Evolutionary conservation across 53 echinoderm and acorn worm genomes (phyloP), one percentile per base, ranked within the genome.

Genomic region (Holothuria scabra): DNA sequence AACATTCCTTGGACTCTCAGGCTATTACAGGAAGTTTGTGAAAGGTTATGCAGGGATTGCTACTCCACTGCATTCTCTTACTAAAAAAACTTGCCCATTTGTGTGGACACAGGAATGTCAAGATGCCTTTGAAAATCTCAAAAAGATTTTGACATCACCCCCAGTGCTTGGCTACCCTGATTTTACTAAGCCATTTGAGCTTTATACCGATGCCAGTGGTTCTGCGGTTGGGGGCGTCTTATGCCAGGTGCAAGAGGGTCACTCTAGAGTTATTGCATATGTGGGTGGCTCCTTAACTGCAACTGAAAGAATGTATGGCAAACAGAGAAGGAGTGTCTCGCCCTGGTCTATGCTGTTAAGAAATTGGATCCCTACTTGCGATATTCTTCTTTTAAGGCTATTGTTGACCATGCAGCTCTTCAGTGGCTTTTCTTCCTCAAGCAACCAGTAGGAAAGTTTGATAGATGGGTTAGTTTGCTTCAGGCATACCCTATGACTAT

Each of bases 281-380:
- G 58, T 66, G 23, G 86, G 80, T 23, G 66, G 56, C 18, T 86
- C 66, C 31, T 63, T 86, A 28, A 79, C 28, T 46, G 29, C 3
- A 76, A 13, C 46, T 28, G 64, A 85, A 62, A 59, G 64, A 41
- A 85, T 76, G 41, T 85, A 76, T 32, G 66, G 86, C 25, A 86
- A 30, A 75, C 86, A 46, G 86, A n/a, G n/a, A n/a, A 86, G 26
- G 80, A 86, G 46, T 86, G 86, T 63, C 41, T 86, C 21, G 80
- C 80, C 5, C 28, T 86, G n/a, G 32, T 86, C 0, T 86, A 65
- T 46, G 20, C 59, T 34, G 80, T 86, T 12, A 46, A 66, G 18
- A 63, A 86, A 46, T 7, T 79, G 6, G 86, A 79, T 29, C 64
- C 62, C 25, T 56, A 78, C 52, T 23, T 56, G 52, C 38, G 46